Evolutionary conservation across 2,113 vertebrate species (phyloP).

Genomic region (Stomatorhinus ivindoensis): DNA sequence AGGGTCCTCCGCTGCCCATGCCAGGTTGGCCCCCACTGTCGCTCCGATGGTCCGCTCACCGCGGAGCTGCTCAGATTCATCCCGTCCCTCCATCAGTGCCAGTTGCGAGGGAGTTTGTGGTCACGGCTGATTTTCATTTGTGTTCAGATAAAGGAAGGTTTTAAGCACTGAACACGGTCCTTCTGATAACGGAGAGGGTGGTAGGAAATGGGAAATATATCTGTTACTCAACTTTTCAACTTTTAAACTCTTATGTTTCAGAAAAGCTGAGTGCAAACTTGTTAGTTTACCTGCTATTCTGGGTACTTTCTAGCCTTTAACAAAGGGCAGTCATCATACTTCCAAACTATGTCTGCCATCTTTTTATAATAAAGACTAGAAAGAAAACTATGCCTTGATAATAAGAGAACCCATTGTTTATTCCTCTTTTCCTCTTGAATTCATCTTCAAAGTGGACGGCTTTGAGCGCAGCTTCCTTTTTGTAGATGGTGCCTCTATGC

Average conservation of each 20-base stretch:
- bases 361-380: constrained; percentile 38
- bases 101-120: constrained; percentile 42
- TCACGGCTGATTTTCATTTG: constrained; percentile 49
- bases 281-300: constrained; percentile 54
- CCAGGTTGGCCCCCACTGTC: background rate
- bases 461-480: constrained; percentile 66
- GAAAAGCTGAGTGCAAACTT: constrained; percentile 45
- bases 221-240: constrained; percentile 53
- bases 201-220: constrained; percentile 50
- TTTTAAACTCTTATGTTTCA: constrained; percentile 29
- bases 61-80: constrained; percentile 31
- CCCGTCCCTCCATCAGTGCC: constrained; percentile 50
- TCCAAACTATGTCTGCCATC: constrained; percentile 55
- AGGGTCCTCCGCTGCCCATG: constrained; percentile 25
- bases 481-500: constrained; percentile 48
- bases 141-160: constrained; percentile 48
- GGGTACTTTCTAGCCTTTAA: constrained; percentile 58
- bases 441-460: constrained; percentile 66
- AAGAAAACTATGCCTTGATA: background rate
- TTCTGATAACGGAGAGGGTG: constrained; percentile 1
- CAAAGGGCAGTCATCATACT: constrained; percentile 58
- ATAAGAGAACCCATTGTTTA: constrained; percentile 19
- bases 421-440: constrained; percentile 59
- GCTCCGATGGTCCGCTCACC: constrained; percentile 16
- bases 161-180: constrained; percentile 36